Evolutionary conservation across 23 tunicate genomes (phyloP).

Genomic region (Corella eumyota): DNA sequence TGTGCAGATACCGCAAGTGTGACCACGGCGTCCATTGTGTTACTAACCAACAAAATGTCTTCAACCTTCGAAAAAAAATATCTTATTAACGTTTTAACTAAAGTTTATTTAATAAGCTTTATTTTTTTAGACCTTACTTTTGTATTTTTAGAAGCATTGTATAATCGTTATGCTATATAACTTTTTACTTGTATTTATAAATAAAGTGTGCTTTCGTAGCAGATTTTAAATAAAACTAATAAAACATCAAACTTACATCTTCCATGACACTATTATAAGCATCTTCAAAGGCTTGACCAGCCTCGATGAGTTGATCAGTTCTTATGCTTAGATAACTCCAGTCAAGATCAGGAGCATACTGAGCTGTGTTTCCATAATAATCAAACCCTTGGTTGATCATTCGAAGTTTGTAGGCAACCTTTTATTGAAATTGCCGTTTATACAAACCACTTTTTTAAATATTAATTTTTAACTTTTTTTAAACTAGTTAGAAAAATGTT

Average conservation of each 20-base stretch:
- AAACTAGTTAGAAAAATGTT: too few relatives aligned
- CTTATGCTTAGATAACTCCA: conserved; percentile 17
- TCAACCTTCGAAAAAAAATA: conserved; percentile 5
- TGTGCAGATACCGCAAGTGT: conserved; percentile 3
- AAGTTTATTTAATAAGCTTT: too few relatives aligned
- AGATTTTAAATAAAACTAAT: not conserved
- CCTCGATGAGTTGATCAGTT: conserved; percentile 4
- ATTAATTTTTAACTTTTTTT: too few relatives aligned
- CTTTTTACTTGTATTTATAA: too few relatives aligned
- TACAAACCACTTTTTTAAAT: too few relatives aligned
- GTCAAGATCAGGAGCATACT: conserved; percentile 28
- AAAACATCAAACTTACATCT: conserved; percentile 5
- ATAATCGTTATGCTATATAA: too few relatives aligned
- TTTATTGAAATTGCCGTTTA: too few relatives aligned
- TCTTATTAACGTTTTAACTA: too few relatives aligned
- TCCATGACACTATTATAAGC: conserved; percentile 22
- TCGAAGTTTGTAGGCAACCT: conserved; percentile 7
- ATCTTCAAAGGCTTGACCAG: conserved; percentile 22
- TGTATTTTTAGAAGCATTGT: too few relatives aligned
- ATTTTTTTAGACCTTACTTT: too few relatives aligned
- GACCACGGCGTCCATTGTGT: conserved; percentile 8
- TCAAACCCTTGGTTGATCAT: conserved; percentile 29
- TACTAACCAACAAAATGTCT: conserved; percentile 13
- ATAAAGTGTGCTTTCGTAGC: too few relatives aligned
- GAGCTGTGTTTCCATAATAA: conserved; percentile 21